These are phyloP conservation scores for Helicoverpa armigera DNA, from an alignment of 1,140 invertebrate genomes.

Conservation along the genomic window DNA sequence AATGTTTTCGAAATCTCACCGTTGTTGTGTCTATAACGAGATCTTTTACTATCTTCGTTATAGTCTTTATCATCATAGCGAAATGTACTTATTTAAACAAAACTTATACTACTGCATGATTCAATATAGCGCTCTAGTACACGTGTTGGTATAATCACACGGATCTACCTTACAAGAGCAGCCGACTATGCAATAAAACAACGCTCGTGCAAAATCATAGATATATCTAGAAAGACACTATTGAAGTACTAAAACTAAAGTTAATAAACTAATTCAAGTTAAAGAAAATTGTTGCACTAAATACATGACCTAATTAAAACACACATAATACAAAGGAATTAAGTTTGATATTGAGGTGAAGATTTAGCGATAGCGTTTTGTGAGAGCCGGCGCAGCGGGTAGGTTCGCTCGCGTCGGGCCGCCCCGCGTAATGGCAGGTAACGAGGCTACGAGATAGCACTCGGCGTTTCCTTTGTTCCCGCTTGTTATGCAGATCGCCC, in stretches of 20 bases:
- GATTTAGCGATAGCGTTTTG: slow-evolving; percentile 25
- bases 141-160: slow-evolving; percentile 5
- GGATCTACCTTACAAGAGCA: slow-evolving; percentile 7
- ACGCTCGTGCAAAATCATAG: not conserved
- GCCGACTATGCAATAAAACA: not conserved
- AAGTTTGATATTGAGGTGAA: slow-evolving; percentile 18
- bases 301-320: slow-evolving; percentile 27
- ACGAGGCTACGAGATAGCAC: slow-evolving; percentile 54
- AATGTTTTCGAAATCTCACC: slow-evolving; percentile 28
- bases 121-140: not conserved
- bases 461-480: slow-evolving; percentile 58
- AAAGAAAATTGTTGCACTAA: not conserved
- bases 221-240: too few relatives aligned
- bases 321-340: not conserved
- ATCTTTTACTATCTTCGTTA: slow-evolving; percentile 3
- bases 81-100: slow-evolving; percentile 19
- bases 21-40: slow-evolving; percentile 13
- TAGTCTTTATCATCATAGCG: slow-evolving; percentile 2
- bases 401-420: not conserved
- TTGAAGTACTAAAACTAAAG: too few relatives aligned
- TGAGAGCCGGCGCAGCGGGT: not conserved
- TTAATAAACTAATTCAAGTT: not conserved
- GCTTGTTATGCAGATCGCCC: slow-evolving; percentile 58
- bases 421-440: slow-evolving; percentile 56
- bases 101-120: slow-evolving; percentile 4